These are phyloP conservation scores for Gephyroberyx darwinii DNA, from an alignment of 2,797 vertebrate genomes.

Conservation along the genomic window DNA sequence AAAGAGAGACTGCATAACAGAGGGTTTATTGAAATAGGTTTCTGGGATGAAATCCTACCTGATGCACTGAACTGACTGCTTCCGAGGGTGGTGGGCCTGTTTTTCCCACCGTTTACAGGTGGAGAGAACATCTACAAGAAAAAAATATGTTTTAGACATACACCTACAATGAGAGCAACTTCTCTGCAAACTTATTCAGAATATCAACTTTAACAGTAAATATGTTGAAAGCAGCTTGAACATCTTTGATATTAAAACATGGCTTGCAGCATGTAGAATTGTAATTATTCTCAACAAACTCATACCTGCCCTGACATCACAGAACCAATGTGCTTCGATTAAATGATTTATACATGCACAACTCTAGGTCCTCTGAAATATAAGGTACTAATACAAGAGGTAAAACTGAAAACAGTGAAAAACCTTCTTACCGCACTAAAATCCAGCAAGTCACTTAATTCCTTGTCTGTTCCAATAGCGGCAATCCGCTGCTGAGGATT, in stretches of 20 bases:
- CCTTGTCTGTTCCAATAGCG: slow-evolving; percentile 99
- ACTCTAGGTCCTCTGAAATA: slow-evolving; percentile 13
- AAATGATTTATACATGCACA: slow-evolving; percentile 21
- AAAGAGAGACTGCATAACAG: slow-evolving; percentile 21
- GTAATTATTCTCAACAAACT: slow-evolving; percentile 5
- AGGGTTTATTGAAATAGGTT: slow-evolving; percentile 32
- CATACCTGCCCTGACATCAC: background rate
- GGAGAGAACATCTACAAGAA: slow-evolving; percentile 97
- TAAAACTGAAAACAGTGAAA: slow-evolving; percentile 31
- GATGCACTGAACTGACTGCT: slow-evolving; percentile 97
- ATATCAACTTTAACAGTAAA: background rate
- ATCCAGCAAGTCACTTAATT: slow-evolving; percentile 99
- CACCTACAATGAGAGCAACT: slow-evolving; percentile 24
- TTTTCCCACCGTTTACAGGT: slow-evolving; percentile 96
- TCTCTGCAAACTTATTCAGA: slow-evolving; percentile 8
- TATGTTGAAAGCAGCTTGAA: background rate
- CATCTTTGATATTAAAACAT: slow-evolving; percentile 3
- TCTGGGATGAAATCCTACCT: slow-evolving; percentile 85
- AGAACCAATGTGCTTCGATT: background rate
- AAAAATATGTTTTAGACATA: slow-evolving; percentile 44
- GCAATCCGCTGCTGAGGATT: slow-evolving; percentile 99
- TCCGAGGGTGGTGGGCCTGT: slow-evolving; percentile 94
- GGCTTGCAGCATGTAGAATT: slow-evolving; percentile 14
- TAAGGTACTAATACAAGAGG: slow-evolving; percentile 31
- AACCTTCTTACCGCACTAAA: slow-evolving; percentile 94